Conservation (phyloP, 64 coral and sea anemone species). For the Pocillopora damicornis region DNA sequence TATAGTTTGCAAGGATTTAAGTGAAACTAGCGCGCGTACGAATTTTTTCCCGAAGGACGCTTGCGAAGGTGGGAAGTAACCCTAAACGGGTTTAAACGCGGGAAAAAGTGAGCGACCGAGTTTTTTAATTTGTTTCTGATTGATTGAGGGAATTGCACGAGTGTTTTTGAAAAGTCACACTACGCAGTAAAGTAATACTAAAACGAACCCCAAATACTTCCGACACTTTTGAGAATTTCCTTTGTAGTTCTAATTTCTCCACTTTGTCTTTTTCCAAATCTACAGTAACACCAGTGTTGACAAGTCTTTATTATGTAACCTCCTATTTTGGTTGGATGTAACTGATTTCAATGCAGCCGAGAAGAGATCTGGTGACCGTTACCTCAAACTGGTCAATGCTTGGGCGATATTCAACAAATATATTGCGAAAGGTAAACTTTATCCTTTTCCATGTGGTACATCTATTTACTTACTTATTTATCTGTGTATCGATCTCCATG, state of each 20-base stretch:
- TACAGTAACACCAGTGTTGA: constrained; percentile 36
- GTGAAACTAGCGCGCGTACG: too few relatives aligned
- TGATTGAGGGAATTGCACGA: too few relatives aligned
- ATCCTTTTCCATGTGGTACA: not conserved
- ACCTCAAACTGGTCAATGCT: constrained; percentile 66
- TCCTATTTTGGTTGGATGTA: constrained; percentile 91
- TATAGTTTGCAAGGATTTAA: too few relatives aligned
- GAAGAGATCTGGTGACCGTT: constrained; percentile 78
- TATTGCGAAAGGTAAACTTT: constrained; percentile 60
- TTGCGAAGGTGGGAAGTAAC: too few relatives aligned
- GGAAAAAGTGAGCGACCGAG: too few relatives aligned
- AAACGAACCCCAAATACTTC: too few relatives aligned
- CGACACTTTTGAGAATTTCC: too few relatives aligned
- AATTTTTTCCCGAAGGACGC: too few relatives aligned
- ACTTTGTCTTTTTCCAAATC: not conserved
- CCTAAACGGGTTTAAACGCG: too few relatives aligned
- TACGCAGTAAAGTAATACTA: too few relatives aligned
- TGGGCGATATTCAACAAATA: constrained; percentile 95
- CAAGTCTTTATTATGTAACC: constrained; percentile 39
- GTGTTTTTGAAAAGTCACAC: too few relatives aligned
- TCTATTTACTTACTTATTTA: not conserved
- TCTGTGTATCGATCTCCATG: not conserved
- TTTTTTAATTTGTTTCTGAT: too few relatives aligned
- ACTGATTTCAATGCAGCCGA: constrained; percentile 66
- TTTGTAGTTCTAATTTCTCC: not conserved